These are phyloP conservation scores for Ennomos quercinarius DNA, from an alignment of 2,888 invertebrate species.

Conservation along the genomic window DNA sequence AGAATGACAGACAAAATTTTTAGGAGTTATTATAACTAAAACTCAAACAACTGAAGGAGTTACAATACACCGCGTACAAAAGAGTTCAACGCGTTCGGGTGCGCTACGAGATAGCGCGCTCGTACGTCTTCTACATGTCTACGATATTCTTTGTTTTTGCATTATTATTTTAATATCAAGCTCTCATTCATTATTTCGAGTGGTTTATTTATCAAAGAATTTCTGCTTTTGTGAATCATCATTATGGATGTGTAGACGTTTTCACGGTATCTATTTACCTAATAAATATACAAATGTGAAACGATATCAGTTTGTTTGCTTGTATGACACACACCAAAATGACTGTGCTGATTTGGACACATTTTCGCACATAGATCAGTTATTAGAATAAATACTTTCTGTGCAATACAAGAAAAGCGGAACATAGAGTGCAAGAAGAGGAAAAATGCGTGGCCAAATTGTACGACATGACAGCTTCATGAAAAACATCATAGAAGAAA, in stretches of 20 bases:
- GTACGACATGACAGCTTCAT: too few relatives aligned
- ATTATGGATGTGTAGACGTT: background rate
- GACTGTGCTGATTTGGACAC: too few relatives aligned
- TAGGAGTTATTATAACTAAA: too few relatives aligned
- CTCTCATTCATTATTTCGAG: conserved; percentile 20
- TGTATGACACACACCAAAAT: too few relatives aligned
- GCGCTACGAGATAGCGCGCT: conserved; percentile 35
- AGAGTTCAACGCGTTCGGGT: conserved; percentile 69
- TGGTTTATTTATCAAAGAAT: conserved; percentile 5
- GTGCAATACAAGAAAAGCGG: too few relatives aligned
- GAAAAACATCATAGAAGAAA: too few relatives aligned
- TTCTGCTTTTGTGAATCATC: background rate
- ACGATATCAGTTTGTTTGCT: too few relatives aligned
- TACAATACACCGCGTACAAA: conserved; percentile 55
- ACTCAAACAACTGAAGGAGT: conserved; percentile 7
- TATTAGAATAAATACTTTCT: too few relatives aligned
- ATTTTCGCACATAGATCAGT: too few relatives aligned
- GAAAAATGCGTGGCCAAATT: too few relatives aligned
- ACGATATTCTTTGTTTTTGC: conserved; percentile 21
- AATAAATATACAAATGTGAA: too few relatives aligned
- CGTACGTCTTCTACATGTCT: conserved; percentile 2
- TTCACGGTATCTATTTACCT: background rate
- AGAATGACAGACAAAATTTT: conserved; percentile 2
- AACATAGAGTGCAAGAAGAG: too few relatives aligned
- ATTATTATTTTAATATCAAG: conserved; percentile 23